Conservation (phyloP, 2,797 vertebrate species). For the Tapirus indicus region DNA sequence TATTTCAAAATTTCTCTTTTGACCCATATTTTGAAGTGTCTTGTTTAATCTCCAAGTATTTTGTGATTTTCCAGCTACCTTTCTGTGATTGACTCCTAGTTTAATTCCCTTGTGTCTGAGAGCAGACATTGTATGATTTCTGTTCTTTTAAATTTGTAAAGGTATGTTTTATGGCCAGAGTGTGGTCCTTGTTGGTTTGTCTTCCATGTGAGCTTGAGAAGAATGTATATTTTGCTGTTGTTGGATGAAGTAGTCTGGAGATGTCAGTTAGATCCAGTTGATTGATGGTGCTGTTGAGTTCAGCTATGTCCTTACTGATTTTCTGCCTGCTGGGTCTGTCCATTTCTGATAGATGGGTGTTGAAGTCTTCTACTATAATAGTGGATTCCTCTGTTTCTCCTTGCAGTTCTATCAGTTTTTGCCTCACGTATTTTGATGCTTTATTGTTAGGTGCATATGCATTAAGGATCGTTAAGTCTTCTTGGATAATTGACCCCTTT, state of each 20-base stretch:
- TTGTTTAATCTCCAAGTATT: background rate
- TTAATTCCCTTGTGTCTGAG: background rate
- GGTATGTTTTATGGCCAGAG: background rate
- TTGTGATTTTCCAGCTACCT: background rate
- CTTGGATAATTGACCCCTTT: background rate
- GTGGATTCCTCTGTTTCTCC: too few species aligned
- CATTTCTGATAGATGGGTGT: too few species aligned
- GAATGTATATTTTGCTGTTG: background rate
- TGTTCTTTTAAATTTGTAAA: background rate
- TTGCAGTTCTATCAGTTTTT: background rate
- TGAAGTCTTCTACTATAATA: background rate
- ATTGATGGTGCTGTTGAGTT: background rate
- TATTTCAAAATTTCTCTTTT: background rate
- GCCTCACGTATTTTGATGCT: background rate
- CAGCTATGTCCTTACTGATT: background rate
- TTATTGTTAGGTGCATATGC: background rate
- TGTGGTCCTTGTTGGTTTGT: background rate
- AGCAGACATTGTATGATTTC: background rate
- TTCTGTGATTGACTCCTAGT: background rate
- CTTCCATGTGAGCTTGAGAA: background rate
- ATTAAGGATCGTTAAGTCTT: background rate
- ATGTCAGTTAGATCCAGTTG: background rate
- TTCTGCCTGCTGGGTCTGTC: background rate
- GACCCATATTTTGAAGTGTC: background rate
- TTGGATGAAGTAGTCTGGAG: background rate